Conservation (phyloP, 1,140 invertebrate species). For the Alviniconcha marisindica region DNA sequence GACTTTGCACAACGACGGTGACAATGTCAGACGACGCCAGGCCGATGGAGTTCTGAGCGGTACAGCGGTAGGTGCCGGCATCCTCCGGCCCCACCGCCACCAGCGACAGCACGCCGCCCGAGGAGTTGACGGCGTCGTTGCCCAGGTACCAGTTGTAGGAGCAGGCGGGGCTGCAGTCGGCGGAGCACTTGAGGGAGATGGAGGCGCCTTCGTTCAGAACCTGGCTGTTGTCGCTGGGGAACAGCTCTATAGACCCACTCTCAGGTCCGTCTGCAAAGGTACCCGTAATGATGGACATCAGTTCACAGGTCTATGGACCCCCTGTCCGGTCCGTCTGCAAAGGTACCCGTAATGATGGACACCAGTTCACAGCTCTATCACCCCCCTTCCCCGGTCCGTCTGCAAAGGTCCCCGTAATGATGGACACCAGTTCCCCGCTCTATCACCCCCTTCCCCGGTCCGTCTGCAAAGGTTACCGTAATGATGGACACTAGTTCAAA, state of each 20-base stretch:
- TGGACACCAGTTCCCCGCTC: too few relatives aligned
- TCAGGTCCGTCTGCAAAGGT: constrained; percentile 32
- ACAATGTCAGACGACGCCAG: neutral
- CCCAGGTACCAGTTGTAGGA: constrained; percentile 32
- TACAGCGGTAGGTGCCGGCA: constrained; percentile 44
- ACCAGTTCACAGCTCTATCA: too few relatives aligned
- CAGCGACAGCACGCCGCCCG: constrained; percentile 33
- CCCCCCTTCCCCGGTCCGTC: too few relatives aligned
- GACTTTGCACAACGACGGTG: constrained; percentile 30
- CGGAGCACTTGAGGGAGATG: constrained; percentile 33
- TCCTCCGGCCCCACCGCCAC: constrained; percentile 32
- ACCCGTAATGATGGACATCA: too few relatives aligned
- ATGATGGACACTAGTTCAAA: too few relatives aligned
- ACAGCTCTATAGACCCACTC: neutral
- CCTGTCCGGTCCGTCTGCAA: too few relatives aligned
- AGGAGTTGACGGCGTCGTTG: neutral
- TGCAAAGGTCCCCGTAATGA: too few relatives aligned
- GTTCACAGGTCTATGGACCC: too few relatives aligned
- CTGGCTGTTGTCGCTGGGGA: constrained; percentile 17
- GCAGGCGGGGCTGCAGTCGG: constrained; percentile 41
- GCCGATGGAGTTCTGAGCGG: constrained; percentile 30
- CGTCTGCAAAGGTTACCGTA: too few relatives aligned
- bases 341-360: too few relatives aligned
- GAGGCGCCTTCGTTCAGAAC: constrained; percentile 41
- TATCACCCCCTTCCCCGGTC: too few relatives aligned